Conservation (phyloP, 2,888 invertebrate genomes). For the Hyalella azteca region DNA sequence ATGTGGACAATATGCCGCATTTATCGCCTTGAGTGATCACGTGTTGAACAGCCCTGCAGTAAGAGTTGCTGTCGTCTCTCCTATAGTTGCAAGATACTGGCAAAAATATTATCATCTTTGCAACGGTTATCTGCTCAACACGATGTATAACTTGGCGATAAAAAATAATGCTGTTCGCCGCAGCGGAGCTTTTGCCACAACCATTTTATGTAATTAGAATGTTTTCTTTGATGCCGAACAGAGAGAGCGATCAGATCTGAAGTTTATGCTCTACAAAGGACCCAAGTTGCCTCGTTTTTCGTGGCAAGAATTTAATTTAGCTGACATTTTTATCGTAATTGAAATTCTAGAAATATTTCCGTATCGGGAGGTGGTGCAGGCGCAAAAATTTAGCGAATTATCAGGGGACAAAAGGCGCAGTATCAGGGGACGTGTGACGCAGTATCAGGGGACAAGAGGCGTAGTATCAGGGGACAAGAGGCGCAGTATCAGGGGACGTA, state of each 20-base stretch:
- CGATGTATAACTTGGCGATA: constrained; percentile 13
- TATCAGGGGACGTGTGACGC: too few species aligned
- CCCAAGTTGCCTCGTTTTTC: constrained; percentile 24
- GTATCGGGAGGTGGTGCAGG: not conserved
- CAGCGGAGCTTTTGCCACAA: not conserved
- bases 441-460: too few species aligned
- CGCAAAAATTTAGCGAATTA: too few species aligned
- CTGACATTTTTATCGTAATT: constrained; percentile 21
- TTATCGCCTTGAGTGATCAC: too few species aligned
- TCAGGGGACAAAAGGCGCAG: too few species aligned
- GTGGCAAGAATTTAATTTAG: constrained; percentile 27
- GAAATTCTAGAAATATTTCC: constrained; percentile 32
- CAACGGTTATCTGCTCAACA: not conserved
- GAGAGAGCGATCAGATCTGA: constrained; percentile 16
- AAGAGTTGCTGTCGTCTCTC: not conserved
- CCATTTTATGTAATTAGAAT: constrained; percentile 19
- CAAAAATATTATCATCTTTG: not conserved
- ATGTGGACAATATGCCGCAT: too few species aligned
- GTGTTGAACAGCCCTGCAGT: too few species aligned
- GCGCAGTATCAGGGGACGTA: too few species aligned
- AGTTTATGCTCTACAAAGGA: constrained; percentile 28
- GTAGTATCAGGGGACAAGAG: too few species aligned
- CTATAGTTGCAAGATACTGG: constrained; percentile 8
- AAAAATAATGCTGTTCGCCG: constrained; percentile 7
- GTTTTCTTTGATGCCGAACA: not conserved